A percentile compares a stretch with the other conserved stretches of the same genome.
phyloP scores from a whole-genome alignment of 1,140 invertebrate species.

The Drosophila kepulauana region DNA sequence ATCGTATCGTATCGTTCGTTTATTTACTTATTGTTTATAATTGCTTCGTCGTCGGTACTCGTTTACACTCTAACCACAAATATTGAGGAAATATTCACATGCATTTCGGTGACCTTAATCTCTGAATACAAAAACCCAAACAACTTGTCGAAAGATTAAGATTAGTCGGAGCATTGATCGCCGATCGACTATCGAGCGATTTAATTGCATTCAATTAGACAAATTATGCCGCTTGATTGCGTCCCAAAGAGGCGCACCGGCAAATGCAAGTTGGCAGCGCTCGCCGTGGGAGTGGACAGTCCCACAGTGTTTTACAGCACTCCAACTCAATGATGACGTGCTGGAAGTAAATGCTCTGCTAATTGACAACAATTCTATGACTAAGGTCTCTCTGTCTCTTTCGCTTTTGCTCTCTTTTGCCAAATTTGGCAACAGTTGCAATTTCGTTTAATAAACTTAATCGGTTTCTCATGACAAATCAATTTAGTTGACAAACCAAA shows the following conservation, averaged over 20 bases:
- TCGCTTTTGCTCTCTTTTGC: neutral
- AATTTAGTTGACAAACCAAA: slow-evolving; percentile 13
- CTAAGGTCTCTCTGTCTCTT: neutral
- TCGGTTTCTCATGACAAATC: neutral
- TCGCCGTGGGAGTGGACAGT: slow-evolving; percentile 44
- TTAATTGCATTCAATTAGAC: slow-evolving; percentile 77
- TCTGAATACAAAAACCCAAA: neutral
- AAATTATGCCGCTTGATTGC: slow-evolving; percentile 72
- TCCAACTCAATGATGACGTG: neutral
- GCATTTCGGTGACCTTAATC: slow-evolving; percentile 70
- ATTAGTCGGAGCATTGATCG: neutral
- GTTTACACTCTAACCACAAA: slow-evolving; percentile 46
- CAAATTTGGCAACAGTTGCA: slow-evolving; percentile 10
- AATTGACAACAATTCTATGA: slow-evolving; percentile 5
- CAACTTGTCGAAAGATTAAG: slow-evolving; percentile 41
- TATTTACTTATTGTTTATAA: slow-evolving; percentile 51
- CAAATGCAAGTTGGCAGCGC: slow-evolving; percentile 33
- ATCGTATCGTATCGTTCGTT: neutral
- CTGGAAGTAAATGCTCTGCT: slow-evolving; percentile 1
- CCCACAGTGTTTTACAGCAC: no score
- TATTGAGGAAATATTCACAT: slow-evolving; percentile 63
- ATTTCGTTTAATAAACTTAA: neutral
- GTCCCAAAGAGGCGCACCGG: slow-evolving; percentile 23
- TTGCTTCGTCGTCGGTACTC: slow-evolving; percentile 30
- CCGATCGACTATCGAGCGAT: slow-evolving; percentile 43